These are phyloP conservation scores for Brachynemurus nebulosus DNA, from an alignment of 2,888 invertebrate species.

Conservation along the genomic window DNA sequence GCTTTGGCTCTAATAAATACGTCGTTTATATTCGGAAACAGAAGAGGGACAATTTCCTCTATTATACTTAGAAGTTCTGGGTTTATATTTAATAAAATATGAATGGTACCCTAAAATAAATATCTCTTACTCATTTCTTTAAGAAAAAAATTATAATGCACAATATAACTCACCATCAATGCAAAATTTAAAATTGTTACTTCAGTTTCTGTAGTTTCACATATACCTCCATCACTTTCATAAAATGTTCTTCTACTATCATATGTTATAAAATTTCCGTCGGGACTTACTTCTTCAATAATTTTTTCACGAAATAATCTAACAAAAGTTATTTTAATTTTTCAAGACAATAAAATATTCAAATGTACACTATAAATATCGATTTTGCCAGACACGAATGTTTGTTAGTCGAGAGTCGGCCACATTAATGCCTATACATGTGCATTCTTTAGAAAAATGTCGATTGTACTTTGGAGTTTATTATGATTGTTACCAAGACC, in stretches of 20 bases:
- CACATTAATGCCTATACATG: no score
- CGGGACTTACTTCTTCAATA: background rate
- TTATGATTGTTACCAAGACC: no score
- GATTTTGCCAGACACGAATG: no score
- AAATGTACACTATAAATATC: no score
- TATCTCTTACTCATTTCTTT: no score
- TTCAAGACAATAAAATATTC: no score
- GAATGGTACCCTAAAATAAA: constrained; percentile 31
- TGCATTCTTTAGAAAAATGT: no score
- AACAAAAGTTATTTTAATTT: no score
- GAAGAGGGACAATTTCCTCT: constrained; percentile 36
- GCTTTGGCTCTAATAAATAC: constrained; percentile 38
- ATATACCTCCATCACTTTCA: background rate
- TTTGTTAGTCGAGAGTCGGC: no score
- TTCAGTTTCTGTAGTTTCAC: background rate
- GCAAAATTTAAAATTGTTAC: constrained; percentile 3
- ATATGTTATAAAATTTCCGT: background rate
- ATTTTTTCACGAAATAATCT: constrained; percentile 1
- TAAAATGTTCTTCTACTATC: background rate
- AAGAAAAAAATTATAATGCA: background rate
- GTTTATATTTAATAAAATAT: constrained; percentile 33
- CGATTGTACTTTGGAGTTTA: no score
- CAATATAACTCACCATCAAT: background rate
- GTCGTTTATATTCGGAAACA: constrained; percentile 36
- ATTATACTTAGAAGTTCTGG: constrained; percentile 32